These are phyloP conservation scores for Delphinapterus leucas DNA, from an alignment of 2,113 vertebrate species.

Conservation along the genomic window DNA sequence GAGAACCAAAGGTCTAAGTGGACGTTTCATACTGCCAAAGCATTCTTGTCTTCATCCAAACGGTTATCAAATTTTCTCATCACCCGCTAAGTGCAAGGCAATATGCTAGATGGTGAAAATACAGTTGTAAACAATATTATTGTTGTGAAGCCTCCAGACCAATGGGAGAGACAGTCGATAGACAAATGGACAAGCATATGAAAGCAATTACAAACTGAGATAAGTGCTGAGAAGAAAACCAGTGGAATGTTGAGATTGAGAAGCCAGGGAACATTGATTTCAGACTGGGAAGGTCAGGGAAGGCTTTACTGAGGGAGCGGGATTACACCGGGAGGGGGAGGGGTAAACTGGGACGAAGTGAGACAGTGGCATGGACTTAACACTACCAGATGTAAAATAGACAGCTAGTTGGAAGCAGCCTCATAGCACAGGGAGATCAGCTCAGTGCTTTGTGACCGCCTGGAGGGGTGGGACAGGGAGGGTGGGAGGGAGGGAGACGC, in stretches of 20 bases:
- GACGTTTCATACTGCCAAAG: neutral
- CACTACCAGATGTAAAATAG: no score
- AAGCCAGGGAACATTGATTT: neutral
- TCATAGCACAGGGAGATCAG: no score
- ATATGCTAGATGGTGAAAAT: neutral
- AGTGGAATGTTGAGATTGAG: neutral
- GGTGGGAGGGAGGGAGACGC: no score
- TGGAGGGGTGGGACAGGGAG: no score
- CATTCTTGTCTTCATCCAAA: neutral
- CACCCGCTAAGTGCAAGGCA: neutral
- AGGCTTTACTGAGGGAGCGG: neutral
- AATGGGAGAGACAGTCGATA: neutral
- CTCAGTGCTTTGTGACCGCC: no score
- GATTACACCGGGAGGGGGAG: neutral
- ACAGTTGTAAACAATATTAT: neutral
- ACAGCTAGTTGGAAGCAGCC: no score
- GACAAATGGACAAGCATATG: neutral
- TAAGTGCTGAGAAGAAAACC: slow-evolving; percentile 6
- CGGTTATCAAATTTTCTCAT: neutral
- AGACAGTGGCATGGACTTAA: no score
- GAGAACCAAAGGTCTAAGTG: neutral
- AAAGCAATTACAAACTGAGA: slow-evolving; percentile 42
- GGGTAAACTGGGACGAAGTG: no score
- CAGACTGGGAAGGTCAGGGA: neutral
- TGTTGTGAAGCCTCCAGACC: neutral